phyloP scores from a whole-genome alignment of 2,113 vertebrate genomes.

The Alaudala cheleensis region DNA sequence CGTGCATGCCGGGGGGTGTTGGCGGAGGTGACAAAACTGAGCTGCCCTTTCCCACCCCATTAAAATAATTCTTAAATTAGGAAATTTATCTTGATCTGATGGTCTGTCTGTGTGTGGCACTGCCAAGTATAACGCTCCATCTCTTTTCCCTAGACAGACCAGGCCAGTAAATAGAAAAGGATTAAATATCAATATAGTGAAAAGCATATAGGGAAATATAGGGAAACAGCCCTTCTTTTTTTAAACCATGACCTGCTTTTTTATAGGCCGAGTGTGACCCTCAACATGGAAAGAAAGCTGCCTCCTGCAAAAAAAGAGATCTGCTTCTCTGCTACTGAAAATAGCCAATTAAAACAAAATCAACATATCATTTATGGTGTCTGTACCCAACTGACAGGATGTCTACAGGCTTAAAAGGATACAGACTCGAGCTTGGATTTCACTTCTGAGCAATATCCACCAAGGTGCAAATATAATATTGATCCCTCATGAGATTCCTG shows the following conservation, averaged over 20 bases:
- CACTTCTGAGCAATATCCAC: neutral
- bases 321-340: neutral
- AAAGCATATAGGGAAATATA: neutral
- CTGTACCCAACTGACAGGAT: neutral
- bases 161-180: neutral
- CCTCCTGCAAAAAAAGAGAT: neutral
- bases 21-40: slow-evolving; percentile 47
- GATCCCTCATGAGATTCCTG: neutral
- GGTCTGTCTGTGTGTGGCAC: neutral
- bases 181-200: neutral
- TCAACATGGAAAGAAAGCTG: neutral
- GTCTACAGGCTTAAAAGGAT: neutral
- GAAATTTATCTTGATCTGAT: slow-evolving; percentile 71
- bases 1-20: slow-evolving; percentile 21
- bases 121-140: neutral
- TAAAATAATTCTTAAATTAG: slow-evolving; percentile 67
- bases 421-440: neutral
- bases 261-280: neutral
- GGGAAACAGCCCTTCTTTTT: neutral
- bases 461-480: neutral
- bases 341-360: neutral
- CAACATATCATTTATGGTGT: neutral
- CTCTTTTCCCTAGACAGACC: neutral
- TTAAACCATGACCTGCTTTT: neutral
- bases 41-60: slow-evolving; percentile 65